Conservation (phyloP, 2,888 invertebrate species). For the Rhamnusium bicolor region DNA sequence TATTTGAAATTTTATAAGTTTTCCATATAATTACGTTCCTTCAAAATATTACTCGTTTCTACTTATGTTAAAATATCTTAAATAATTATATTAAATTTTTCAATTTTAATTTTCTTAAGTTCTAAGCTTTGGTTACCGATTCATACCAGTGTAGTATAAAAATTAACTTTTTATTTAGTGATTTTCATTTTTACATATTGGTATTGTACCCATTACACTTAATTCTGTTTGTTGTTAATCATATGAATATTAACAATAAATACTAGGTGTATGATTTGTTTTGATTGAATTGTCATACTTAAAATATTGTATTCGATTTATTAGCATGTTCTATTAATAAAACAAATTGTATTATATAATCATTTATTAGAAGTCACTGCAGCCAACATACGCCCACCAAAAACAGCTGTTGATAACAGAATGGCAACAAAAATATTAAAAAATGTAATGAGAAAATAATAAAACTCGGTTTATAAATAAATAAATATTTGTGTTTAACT, state of each 20-base stretch:
- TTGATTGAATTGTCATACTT: neutral
- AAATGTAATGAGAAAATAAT: constrained; percentile 40
- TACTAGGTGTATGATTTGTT: neutral
- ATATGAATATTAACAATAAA: neutral
- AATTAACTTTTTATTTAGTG: too few species aligned
- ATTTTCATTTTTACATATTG: neutral
- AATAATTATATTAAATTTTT: too few species aligned
- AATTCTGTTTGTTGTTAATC: too few species aligned
- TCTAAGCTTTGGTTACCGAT: neutral
- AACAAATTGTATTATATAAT: neutral
- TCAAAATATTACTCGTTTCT: too few species aligned
- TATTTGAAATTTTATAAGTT: too few species aligned
- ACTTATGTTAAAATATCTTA: too few species aligned
- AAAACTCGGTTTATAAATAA: constrained; percentile 29
- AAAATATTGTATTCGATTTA: neutral
- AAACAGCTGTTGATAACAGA: constrained; percentile 55
- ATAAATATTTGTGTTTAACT: constrained; percentile 36
- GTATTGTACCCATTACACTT: too few species aligned
- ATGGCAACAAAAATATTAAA: constrained; percentile 50
- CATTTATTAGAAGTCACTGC: constrained; percentile 37
- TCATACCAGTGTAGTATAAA: neutral
- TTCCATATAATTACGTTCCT: too few species aligned
- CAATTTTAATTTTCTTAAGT: too few species aligned
- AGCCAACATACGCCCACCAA: constrained; percentile 46
- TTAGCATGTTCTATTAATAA: neutral